Evolutionary conservation across 1,140 invertebrate species (phyloP), one percentile per base, ranked within the genome.

Genomic region (Apis dorsata): DNA sequence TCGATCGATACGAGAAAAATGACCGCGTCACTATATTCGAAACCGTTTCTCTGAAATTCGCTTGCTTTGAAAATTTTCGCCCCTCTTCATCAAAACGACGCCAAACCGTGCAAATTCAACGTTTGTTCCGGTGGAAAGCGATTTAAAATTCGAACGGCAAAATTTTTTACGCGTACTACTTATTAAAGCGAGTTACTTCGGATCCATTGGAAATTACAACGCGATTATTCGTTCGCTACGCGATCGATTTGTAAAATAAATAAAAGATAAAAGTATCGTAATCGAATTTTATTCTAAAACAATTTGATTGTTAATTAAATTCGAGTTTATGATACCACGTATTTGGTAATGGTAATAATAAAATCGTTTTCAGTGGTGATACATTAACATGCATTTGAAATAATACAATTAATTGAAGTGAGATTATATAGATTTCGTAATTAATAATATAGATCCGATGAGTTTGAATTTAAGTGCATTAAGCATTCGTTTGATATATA

Each of bases 1-100:
- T 11, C 69, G 57, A 62, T 79, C 69, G 69, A 72, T 79, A 60
- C 1, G n/a, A 60, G 68, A 79, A 72, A 73, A 63, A 63, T 53
- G 44, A 9, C 57, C 13, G 44, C n/a, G 53, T 13, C 66, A 17
- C 11, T 49, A 11, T 66, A 21, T 62, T 75, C 73, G n/a, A 34
- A 1, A 71, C 11, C 19, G 15, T 53, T 34, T 57, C 21, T n/a
- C 28, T 55, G 1, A 55, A 9, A 55, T 15, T 9, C 63, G n/a
- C 53, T 57, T n/a, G 0, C 9, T 15, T 24, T 28, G 1, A 21
- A 53, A 24, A 65, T 8, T 62, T 44, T 74, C 57, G 10, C 0
- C 2, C 12, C 17, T 49, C 24, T 74, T 49, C 9, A 4, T 62
- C 72, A 15, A 49, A 74, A 74, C 15, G 21, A 62, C 13, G 3